These are phyloP conservation scores for Ptychadena robeensis DNA, from an alignment of 2,797 vertebrate species.

Conservation along the genomic window DNA sequence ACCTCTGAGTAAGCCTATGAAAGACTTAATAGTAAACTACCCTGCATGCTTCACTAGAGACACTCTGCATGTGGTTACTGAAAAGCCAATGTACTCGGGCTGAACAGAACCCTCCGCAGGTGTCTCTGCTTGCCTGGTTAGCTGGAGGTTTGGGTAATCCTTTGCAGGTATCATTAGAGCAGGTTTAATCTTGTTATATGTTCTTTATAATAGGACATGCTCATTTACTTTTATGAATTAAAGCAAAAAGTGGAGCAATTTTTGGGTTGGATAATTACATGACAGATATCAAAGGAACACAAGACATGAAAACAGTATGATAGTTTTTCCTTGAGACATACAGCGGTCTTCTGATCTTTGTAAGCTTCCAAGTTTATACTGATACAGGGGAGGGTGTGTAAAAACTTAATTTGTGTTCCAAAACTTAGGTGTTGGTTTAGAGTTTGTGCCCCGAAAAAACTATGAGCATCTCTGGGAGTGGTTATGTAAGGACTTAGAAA, in stretches of 20 bases:
- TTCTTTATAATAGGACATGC: conserved; percentile 23
- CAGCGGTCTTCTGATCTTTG: conserved; percentile 18
- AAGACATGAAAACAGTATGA: conserved; percentile 2
- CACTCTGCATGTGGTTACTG: conserved; percentile 29
- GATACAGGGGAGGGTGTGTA: conserved; percentile 27
- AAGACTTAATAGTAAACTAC: conserved; percentile 52
- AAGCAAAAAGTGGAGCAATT: conserved; percentile 40
- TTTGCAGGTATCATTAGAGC: conserved; percentile 53
- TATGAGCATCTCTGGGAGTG: not conserved
- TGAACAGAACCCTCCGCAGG: conserved; percentile 9
- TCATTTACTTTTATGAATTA: conserved; percentile 17
- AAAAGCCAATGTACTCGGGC: not conserved
- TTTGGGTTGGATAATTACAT: conserved; percentile 37
- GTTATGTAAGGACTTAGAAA: not conserved
- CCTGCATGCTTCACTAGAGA: conserved; percentile 25
- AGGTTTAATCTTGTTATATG: conserved; percentile 55
- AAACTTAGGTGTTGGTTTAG: conserved; percentile 1
- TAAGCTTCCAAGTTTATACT: conserved; percentile 20
- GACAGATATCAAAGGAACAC: conserved; percentile 31
- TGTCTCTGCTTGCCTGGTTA: conserved; percentile 33
- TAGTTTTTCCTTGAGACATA: conserved; percentile 27
- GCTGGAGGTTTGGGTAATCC: conserved; percentile 41
- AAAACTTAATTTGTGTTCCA: not conserved
- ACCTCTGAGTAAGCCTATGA: conserved; percentile 47
- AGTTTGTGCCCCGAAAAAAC: not conserved